A percentile compares a stretch with the other conserved stretches of the same genome.
Conservation (phyloP, 1,140 invertebrate species). For the Hyphantria cunea region DNA sequence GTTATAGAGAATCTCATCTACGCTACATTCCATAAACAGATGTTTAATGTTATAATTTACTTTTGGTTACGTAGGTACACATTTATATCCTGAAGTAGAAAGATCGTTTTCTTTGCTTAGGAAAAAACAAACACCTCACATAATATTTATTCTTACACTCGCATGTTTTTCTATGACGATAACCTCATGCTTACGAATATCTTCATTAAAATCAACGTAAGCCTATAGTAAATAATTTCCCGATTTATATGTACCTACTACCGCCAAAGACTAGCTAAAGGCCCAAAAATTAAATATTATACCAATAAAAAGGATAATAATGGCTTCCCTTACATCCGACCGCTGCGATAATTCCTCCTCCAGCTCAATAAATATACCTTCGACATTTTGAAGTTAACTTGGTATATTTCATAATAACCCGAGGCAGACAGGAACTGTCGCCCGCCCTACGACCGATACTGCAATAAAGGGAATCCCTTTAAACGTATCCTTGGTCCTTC, state of each 20-base stretch:
- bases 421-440: conserved; percentile 69
- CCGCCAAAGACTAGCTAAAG: conserved; percentile 60
- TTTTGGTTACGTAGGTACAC: too few relatives aligned
- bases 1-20: too few relatives aligned
- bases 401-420: conserved; percentile 78
- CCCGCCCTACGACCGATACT: conserved; percentile 51
- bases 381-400: conserved; percentile 74
- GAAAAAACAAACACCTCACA: too few relatives aligned
- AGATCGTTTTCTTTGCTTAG: background rate
- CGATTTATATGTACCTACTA: conserved; percentile 69
- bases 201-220: conserved; percentile 14
- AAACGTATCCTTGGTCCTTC: conserved; percentile 72
- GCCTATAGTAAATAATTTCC: conserved; percentile 54
- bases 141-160: too few relatives aligned
- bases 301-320: conserved; percentile 81
- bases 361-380: conserved; percentile 75
- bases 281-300: conserved; percentile 80
- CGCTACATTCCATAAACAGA: too few relatives aligned
- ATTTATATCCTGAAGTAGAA: too few relatives aligned
- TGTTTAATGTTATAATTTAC: too few relatives aligned
- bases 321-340: conserved; percentile 71
- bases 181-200: too few relatives aligned
- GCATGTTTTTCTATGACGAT: too few relatives aligned
- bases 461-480: conserved; percentile 80
- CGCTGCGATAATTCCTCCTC: conserved; percentile 68